A percentile compares a stretch with the other conserved stretches of the same genome.
Evolutionary conservation across 1,140 invertebrate species (phyloP).

Genomic region (Oncopodura yosiiana): DNA sequence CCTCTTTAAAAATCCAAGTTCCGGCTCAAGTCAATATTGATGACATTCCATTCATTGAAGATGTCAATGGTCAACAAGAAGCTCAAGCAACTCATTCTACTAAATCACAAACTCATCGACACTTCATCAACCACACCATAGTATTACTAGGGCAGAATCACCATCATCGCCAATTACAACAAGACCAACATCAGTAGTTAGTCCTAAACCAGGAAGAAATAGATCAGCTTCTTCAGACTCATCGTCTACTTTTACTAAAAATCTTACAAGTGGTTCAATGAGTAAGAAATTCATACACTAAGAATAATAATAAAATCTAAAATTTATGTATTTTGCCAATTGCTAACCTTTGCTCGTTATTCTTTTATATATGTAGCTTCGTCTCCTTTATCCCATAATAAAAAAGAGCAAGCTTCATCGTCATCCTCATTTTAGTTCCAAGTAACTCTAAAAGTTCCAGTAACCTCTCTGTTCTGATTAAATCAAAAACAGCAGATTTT

Average conservation of each 20-base stretch:
- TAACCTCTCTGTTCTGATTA: conserved; percentile 31
- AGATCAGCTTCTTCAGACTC: neutral
- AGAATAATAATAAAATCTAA: too few relatives aligned
- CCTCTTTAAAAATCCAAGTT: conserved; percentile 55
- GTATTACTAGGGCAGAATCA: too few relatives aligned
- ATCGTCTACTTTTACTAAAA: neutral
- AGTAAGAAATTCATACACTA: too few relatives aligned
- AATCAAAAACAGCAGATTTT: conserved; percentile 35
- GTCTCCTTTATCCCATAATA: neutral
- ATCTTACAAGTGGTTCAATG: too few relatives aligned
- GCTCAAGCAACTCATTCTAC: neutral
- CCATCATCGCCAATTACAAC: too few relatives aligned
- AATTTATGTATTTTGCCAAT: neutral
- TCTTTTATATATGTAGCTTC: neutral
- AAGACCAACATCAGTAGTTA: neutral
- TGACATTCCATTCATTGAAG: conserved; percentile 63
- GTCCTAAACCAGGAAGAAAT: neutral
- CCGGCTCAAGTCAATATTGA: conserved; percentile 46
- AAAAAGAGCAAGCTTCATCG: too few relatives aligned
- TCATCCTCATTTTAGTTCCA: too few relatives aligned
- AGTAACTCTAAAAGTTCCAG: too few relatives aligned
- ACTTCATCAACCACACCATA: too few relatives aligned
- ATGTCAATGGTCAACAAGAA: conserved; percentile 37
- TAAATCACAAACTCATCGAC: too few relatives aligned
- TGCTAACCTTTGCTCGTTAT: neutral